Evolutionary conservation across 1,140 invertebrate species (phyloP), one percentile per base, ranked within the genome.

Genomic region (Drosophila bocki): DNA sequence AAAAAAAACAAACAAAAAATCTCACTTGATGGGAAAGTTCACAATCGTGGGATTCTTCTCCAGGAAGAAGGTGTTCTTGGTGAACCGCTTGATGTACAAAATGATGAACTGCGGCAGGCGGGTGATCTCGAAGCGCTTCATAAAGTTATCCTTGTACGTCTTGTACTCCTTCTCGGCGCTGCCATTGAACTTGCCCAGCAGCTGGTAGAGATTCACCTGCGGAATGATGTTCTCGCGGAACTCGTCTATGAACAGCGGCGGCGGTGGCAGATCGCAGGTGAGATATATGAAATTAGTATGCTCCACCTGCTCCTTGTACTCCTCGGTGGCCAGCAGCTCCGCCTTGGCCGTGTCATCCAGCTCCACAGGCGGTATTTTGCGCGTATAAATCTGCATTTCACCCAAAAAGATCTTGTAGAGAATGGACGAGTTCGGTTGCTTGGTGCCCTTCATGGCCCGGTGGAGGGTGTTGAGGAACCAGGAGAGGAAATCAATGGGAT

Each of bases 1-100:
- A 19, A 19, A 48, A n/a, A 2, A 2, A 7, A 26, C 11, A 15
- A 4, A 8, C 22, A 22, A 8, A 4, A 7, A 13, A 17, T 96
- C 96, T 96, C 94, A 99, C 97, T 98, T 99, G 45, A 99, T 98
- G 7, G 99, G 99, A 93, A 99, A 99, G 93, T 99, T 99, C 1
- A 99, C 99, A 92, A 99, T 99, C 0, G 99, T 99, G 11, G 98
- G 98, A 95, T 99, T 99, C 93, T 99, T 99, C 92, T 99, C 99
- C 13, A 99, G 95, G 90, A 99, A 99, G 93, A 99, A 99, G 33
- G 98, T 99, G 93, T 99, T 99, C 93, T 99, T 99, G 4, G 98
- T 99, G 93, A 99, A 99, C 78, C 99, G 95, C 94, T 99, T 99
- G 50, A 99, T 98, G 80, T 99, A 99, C 54, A 99, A 93, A 85